Evolutionary conservation across 2,888 invertebrate species (phyloP), one percentile per base, ranked within the genome.

Genomic region (Microchrysa polita): DNA sequence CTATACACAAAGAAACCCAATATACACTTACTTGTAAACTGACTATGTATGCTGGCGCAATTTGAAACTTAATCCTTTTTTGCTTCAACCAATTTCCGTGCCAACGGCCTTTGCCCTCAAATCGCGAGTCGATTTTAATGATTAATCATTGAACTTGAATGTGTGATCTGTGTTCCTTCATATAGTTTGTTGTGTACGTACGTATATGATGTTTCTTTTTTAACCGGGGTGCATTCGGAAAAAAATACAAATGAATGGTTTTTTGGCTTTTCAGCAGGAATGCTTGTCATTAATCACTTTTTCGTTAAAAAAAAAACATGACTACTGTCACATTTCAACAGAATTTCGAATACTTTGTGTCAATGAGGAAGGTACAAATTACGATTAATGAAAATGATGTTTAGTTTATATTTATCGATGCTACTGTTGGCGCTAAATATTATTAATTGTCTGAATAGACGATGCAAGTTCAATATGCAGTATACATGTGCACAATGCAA

Each of bases 351-450:
- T 40, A 57, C 59, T 69, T 40, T 69, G 40, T 69, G 69, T 57
- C 60, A 60, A 72, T 57, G 48, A 18, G 55, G 23, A 40, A 12
- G 48, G 22, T 23, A 72, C 72, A 72, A 72, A 72, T 72, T 72
- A 72, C 60, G 72, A 72, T 72, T 72, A 72, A 72, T 72, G 59
- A 57, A n/a, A 67, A 67, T 61, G 61, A 40, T 61, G 61, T n/a
- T 42, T 34, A 20, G 61, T 61, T 61, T 61, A 48, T 65, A 34
- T 42, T 23, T 65, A 44, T 20, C 9, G 44, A 1, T 18, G 65
- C 65, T 44, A 48, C 65, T 65, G 65, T 22, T 65, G 65, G 48
- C 65, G 48, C 65, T 23, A 65, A 65, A 44, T 65, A n/a, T 42
- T 48, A 65, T 65, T 65, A 42, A 48, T 65, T 18, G 16, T 22